Evolutionary conservation across 2,113 vertebrate genomes (phyloP).

Genomic region (Cyrtonyx montezumae): DNA sequence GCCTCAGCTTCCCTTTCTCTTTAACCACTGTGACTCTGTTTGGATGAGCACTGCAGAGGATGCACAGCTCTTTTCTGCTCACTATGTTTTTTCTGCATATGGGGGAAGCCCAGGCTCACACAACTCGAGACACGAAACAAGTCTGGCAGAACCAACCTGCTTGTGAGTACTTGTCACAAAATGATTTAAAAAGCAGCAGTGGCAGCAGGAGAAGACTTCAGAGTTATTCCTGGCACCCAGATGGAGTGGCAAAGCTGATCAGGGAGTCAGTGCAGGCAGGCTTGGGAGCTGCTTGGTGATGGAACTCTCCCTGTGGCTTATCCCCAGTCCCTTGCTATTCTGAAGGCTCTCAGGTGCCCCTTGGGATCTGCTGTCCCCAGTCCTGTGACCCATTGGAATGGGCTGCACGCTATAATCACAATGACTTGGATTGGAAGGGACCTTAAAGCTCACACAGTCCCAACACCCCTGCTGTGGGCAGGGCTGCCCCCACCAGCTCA

Average conservation of each 20-base stretch:
- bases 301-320: background rate
- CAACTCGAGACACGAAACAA: background rate
- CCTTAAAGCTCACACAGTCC: no score
- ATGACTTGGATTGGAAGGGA: no score
- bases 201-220: background rate
- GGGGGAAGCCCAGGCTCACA: background rate
- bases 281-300: background rate
- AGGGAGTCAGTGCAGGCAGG: background rate
- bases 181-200: background rate
- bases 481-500: no score
- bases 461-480: no score
- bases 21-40: background rate
- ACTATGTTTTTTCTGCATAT: background rate
- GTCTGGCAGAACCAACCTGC: background rate
- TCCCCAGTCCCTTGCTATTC: background rate
- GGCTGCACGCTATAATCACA: no score
- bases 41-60: background rate
- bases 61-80: background rate
- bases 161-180: background rate
- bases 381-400: background rate
- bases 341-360: background rate
- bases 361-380: background rate
- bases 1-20: background rate
- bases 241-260: background rate
- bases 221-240: background rate